Evolutionary conservation across 2,113 vertebrate genomes (phyloP).

Genomic region (Conger conger): DNA sequence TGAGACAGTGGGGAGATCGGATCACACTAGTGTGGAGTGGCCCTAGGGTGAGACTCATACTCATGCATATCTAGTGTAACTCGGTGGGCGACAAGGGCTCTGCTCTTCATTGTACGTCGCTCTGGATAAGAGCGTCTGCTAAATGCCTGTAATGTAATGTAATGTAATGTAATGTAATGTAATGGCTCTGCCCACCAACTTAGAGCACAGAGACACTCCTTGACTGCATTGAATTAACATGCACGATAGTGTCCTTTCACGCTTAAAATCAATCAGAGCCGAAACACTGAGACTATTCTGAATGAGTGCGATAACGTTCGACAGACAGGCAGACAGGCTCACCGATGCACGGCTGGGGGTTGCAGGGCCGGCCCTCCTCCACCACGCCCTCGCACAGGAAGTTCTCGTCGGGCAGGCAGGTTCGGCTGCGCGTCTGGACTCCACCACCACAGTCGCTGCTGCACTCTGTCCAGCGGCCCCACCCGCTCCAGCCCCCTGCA

Average conservation of each 20-base stretch:
- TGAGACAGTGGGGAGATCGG: neutral
- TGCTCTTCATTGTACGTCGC: neutral
- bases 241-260: neutral
- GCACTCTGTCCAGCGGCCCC: conserved; percentile 93
- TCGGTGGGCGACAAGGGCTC: neutral
- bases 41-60: neutral
- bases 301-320: neutral
- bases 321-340: conserved; percentile 44
- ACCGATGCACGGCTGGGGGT: conserved; percentile 89
- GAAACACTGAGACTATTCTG: neutral
- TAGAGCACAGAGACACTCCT: no score
- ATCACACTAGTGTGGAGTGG: neutral
- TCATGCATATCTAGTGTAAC: neutral
- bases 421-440: conserved; percentile 86
- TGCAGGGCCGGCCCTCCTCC: conserved; percentile 91
- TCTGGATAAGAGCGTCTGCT: no score
- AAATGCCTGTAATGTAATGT: no score
- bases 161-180: no score
- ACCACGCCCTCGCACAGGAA: conserved; percentile 86
- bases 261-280: neutral
- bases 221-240: neutral
- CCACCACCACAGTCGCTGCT: conserved; percentile 94
- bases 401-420: conserved; percentile 80
- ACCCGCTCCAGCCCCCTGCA: conserved; percentile 88
- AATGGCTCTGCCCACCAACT: neutral